Percentiles rank a stretch among this genome's conserved stretches.
Evolutionary conservation across 2,797 vertebrate species (phyloP).

Genomic region (Enteromius mattozi): DNA sequence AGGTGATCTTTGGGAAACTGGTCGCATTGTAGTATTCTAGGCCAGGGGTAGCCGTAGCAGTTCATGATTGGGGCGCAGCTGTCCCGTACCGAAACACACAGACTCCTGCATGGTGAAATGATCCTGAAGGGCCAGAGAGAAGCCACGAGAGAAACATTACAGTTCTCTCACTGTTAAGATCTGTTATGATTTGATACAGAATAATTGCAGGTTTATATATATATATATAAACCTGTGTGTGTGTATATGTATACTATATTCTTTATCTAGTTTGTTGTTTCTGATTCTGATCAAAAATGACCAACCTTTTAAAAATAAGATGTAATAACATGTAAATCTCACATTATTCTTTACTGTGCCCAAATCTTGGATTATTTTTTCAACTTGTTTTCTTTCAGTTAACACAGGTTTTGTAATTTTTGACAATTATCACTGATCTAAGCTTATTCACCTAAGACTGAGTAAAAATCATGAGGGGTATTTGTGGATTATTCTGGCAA

Average conservation of each 20-base stretch:
- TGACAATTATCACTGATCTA: background rate
- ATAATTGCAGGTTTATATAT: background rate
- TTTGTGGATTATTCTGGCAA: background rate
- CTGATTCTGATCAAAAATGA: no score
- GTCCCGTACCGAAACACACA: slow-evolving; percentile 83
- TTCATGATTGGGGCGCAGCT: slow-evolving; percentile 87
- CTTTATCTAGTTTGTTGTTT: no score
- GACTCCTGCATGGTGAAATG: slow-evolving; percentile 84
- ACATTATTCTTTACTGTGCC: no score
- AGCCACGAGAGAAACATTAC: background rate
- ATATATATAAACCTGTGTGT: no score
- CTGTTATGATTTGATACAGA: background rate
- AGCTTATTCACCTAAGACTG: background rate
- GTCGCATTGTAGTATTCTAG: slow-evolving; percentile 83
- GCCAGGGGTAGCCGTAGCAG: slow-evolving; percentile 87
- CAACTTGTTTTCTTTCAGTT: background rate
- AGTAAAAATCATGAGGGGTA: background rate
- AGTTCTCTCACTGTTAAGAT: background rate
- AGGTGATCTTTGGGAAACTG: slow-evolving; percentile 83
- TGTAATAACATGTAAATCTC: no score
- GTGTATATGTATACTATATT: no score
- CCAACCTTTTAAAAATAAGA: no score
- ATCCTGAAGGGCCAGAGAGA: slow-evolving; percentile 71
- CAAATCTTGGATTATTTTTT: background rate
- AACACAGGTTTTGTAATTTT: background rate